Evolutionary conservation across 2,113 vertebrate genomes (phyloP).

Genomic region (Ageneiosus marmoratus): DNA sequence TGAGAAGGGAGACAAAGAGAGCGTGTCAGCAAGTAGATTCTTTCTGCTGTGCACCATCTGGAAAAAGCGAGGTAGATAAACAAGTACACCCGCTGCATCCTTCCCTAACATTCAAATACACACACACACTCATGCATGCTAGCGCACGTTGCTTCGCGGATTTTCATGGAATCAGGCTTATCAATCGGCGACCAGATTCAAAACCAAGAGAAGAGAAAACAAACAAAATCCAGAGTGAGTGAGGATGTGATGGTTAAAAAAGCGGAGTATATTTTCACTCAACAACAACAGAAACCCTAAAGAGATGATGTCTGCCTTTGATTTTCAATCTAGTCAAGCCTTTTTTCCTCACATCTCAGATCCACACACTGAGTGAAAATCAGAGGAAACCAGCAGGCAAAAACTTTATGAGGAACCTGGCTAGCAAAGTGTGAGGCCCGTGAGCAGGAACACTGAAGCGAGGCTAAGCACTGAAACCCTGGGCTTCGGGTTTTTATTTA

Average conservation of each 20-base stretch:
- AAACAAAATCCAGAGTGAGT: constrained; percentile 58
- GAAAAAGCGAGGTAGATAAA: constrained; percentile 76
- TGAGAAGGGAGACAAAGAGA: constrained; percentile 52
- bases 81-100: constrained; percentile 65
- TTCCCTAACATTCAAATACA: constrained; percentile 53
- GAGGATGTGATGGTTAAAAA: constrained; percentile 58
- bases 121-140: constrained; percentile 32
- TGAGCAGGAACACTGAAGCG: not conserved
- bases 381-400: constrained; percentile 5
- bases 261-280: constrained; percentile 44
- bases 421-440: not conserved
- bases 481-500: not conserved
- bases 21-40: constrained; percentile 71
- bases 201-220: constrained; percentile 61
- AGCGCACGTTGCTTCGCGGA: constrained; percentile 61
- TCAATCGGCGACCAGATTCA: constrained; percentile 76
- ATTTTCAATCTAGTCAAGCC: constrained; percentile 68
- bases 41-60: constrained; percentile 75
- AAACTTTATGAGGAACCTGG: not conserved
- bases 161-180: constrained; percentile 76
- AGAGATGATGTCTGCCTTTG: constrained; percentile 62
- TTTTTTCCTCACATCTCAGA: constrained; percentile 57
- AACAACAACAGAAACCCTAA: constrained; percentile 70
- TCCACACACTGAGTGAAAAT: constrained; percentile 45
- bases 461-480: constrained; percentile 5